These are phyloP conservation scores for Geopemphigus sp. DNA, from an alignment of 1,140 invertebrate genomes.

Conservation along the genomic window DNA sequence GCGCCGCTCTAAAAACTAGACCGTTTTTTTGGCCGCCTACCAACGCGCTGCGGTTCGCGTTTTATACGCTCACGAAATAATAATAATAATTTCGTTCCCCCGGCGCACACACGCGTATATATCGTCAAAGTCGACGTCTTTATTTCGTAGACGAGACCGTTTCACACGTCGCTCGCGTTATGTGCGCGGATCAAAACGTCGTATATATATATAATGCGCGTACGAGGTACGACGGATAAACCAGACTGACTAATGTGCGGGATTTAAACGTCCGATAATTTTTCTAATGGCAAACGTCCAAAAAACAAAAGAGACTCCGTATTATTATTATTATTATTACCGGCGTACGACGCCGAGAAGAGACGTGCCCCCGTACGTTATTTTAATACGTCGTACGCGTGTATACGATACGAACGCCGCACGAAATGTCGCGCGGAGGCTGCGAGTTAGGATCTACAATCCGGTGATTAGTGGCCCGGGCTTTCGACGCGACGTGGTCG, in stretches of 20 bases:
- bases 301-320: constrained; percentile 13
- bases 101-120: too few species aligned
- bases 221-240: neutral
- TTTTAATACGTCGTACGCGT: too few species aligned
- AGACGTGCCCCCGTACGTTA: too few species aligned
- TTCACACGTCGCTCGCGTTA: constrained; percentile 27
- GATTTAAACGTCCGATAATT: constrained; percentile 29
- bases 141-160: neutral
- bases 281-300: constrained; percentile 14
- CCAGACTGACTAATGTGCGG: constrained; percentile 10
- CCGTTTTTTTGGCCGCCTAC: constrained; percentile 4
- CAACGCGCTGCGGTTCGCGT: neutral
- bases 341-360: neutral
- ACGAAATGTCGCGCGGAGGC: too few species aligned
- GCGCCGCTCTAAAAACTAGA: neutral
- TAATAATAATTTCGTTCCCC: neutral
- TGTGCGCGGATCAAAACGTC: neutral
- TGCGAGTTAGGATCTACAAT: too few species aligned
- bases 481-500: too few species aligned
- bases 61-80: neutral
- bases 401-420: too few species aligned
- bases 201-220: neutral
- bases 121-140: neutral
- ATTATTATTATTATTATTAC: constrained; percentile 4
- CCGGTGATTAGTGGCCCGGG: too few species aligned